Evolutionary conservation across 2,888 invertebrate species (phyloP).

Genomic region (Serrognathus titanus): DNA sequence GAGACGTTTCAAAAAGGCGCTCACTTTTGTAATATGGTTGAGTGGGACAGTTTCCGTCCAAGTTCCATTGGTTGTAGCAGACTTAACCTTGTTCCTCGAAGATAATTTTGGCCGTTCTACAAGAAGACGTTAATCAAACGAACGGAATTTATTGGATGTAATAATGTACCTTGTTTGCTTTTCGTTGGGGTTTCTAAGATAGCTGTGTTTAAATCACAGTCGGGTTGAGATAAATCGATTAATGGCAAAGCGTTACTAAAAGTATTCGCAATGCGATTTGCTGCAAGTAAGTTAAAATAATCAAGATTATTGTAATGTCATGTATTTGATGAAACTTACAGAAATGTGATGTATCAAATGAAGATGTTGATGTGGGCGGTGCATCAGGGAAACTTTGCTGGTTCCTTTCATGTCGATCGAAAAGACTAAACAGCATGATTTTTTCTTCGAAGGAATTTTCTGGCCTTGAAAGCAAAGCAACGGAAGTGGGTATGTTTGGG

Average conservation of each 20-base stretch:
- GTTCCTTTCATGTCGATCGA: constrained; percentile 49
- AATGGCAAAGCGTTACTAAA: constrained; percentile 18
- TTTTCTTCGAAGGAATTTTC: constrained; percentile 50
- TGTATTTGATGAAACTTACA: no score
- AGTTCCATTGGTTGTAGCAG: constrained; percentile 10
- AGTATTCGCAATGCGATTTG: constrained; percentile 16
- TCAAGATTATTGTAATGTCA: no score
- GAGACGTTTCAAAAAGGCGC: background rate
- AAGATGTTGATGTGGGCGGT: no score
- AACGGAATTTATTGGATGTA: background rate
- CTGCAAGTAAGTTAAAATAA: constrained; percentile 15
- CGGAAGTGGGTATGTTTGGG: constrained; percentile 27
- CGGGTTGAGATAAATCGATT: constrained; percentile 36
- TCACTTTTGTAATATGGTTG: constrained; percentile 26
- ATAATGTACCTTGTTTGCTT: background rate
- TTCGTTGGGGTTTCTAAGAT: constrained; percentile 11
- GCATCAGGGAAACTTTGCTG: background rate
- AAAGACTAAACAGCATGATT: constrained; percentile 58
- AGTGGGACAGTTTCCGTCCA: constrained; percentile 28
- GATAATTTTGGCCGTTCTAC: background rate
- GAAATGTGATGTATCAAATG: no score
- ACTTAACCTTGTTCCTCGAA: background rate
- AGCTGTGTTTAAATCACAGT: constrained; percentile 30
- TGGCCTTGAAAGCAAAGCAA: constrained; percentile 23
- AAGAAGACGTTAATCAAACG: background rate